Evolutionary conservation across 2,797 vertebrate genomes (phyloP).

Genomic region (Stomatorhinus walkeri): DNA sequence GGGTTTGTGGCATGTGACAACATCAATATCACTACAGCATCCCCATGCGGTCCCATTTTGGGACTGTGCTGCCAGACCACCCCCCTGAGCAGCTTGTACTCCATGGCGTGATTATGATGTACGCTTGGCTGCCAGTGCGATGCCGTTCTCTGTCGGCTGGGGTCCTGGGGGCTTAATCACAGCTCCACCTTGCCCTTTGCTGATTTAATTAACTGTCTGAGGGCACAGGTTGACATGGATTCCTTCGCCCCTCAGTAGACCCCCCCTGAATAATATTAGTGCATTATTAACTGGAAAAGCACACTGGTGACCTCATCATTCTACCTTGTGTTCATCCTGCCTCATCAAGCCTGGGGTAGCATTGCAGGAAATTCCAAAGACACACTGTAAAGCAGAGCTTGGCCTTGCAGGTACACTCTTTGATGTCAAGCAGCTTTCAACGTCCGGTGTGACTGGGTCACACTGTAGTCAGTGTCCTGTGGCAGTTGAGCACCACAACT

Average conservation of each 20-base stretch:
- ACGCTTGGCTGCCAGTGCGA: background rate
- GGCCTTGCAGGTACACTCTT: background rate
- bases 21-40: background rate
- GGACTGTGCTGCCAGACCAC: background rate
- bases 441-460: background rate
- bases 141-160: background rate
- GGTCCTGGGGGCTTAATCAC: background rate
- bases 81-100: background rate
- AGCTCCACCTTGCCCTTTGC: background rate
- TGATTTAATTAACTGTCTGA: conserved; percentile 3
- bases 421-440: background rate
- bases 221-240: background rate
- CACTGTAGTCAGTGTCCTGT: too few relatives aligned
- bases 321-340: background rate
- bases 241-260: background rate
- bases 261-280: background rate
- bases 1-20: background rate
- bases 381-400: background rate
- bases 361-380: background rate
- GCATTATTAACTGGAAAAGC: background rate
- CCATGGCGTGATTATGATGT: background rate
- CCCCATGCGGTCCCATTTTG: background rate
- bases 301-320: background rate
- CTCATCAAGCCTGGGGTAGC: background rate
- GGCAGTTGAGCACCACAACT: background rate